phyloP scores from a whole-genome alignment of 2,888 invertebrate species.

The Incurvaria masculella region DNA sequence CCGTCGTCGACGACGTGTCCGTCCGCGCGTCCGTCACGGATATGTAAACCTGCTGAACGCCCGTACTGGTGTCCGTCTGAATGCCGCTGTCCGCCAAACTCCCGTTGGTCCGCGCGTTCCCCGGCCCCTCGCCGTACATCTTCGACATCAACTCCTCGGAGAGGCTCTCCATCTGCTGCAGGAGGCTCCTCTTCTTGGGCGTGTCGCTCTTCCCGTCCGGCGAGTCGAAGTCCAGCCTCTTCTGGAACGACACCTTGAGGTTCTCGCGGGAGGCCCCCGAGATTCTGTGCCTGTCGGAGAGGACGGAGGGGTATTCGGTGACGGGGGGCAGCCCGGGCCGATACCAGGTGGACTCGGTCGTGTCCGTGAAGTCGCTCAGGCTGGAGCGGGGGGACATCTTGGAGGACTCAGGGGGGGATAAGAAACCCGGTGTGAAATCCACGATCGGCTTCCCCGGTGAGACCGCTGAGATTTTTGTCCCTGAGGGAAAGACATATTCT shows the following conservation, averaged over 20 bases:
- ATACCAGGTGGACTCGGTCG: constrained; percentile 49
- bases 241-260: constrained; percentile 27
- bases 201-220: background rate
- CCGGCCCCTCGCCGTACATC: constrained; percentile 42
- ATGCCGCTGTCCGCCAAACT: constrained; percentile 49
- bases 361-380: constrained; percentile 51
- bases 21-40: constrained; percentile 23
- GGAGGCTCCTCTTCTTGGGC: constrained; percentile 18
- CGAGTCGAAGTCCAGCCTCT: constrained; percentile 42
- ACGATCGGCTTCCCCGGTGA: constrained; percentile 44
- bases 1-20: constrained; percentile 16
- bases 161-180: constrained; percentile 39
- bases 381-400: constrained; percentile 45
- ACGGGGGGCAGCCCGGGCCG: constrained; percentile 27
- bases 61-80: constrained; percentile 35
- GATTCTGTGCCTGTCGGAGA: constrained; percentile 40
- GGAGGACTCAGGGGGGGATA: constrained; percentile 26
- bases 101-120: constrained; percentile 46
- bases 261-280: constrained; percentile 10
- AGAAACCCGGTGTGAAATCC: constrained; percentile 46
- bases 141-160: constrained; percentile 42
- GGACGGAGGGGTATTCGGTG: constrained; percentile 43
- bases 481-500: background rate
- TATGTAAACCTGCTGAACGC: constrained; percentile 31
- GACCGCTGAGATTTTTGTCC: constrained; percentile 14